phyloP scores from a whole-genome alignment of 2,113 vertebrate species.

The Microcebus lehilahytsara region DNA sequence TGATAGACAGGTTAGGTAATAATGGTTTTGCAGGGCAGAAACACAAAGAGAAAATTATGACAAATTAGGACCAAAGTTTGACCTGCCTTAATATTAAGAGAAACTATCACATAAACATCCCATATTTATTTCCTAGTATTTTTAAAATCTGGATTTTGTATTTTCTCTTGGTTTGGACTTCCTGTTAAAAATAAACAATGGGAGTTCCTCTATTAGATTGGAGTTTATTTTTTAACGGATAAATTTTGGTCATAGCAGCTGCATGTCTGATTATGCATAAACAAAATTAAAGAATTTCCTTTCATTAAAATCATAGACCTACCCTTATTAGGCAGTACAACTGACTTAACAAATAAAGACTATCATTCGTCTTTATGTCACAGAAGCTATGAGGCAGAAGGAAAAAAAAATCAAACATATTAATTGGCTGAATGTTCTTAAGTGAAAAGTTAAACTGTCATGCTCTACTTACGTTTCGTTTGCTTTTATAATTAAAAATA shows the following conservation, averaged over 20 bases:
- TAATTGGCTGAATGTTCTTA: background rate
- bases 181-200: background rate
- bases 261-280: constrained; percentile 20
- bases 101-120: background rate
- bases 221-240: background rate
- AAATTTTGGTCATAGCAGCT: background rate
- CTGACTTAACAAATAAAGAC: constrained; percentile 25
- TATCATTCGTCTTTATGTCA: constrained; percentile 23
- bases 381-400: constrained; percentile 20
- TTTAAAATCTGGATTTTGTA: background rate
- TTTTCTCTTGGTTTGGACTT: constrained; percentile 36
- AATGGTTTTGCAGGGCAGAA: background rate
- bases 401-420: background rate
- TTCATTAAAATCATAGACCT: constrained; percentile 54
- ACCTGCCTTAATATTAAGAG: background rate
- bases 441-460: constrained; percentile 19
- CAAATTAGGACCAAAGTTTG: background rate
- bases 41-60: background rate
- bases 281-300: constrained; percentile 47
- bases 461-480: background rate
- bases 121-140: background rate
- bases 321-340: constrained; percentile 9
- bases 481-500: constrained; percentile 23
- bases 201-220: background rate
- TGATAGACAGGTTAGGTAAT: background rate